Evolutionary conservation across 37 sponge, comb jelly and placozoan species (phyloP).

Genomic region (Bolinopsis microptera): DNA sequence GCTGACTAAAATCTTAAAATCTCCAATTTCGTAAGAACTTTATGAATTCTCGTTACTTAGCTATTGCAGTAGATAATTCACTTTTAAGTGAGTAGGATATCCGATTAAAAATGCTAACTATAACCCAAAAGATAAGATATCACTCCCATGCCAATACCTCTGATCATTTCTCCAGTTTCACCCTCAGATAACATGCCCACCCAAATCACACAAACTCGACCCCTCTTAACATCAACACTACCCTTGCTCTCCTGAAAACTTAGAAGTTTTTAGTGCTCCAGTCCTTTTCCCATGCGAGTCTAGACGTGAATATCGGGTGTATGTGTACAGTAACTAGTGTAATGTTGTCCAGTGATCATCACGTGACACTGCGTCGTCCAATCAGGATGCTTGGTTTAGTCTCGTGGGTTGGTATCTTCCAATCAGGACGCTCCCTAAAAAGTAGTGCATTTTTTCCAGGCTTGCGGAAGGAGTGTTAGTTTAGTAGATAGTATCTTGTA

Average conservation of each 20-base stretch:
- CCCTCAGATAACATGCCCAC: neutral
- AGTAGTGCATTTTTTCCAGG: neutral
- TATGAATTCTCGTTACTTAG: too few species aligned
- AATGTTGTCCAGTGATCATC: neutral
- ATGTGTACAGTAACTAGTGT: neutral
- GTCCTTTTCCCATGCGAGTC: neutral
- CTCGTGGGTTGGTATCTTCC: neutral
- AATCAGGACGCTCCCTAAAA: neutral
- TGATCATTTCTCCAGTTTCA: neutral
- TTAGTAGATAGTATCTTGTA: neutral
- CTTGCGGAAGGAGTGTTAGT: neutral
- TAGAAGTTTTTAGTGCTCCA: neutral
- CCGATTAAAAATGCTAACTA: too few species aligned
- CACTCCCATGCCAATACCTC: neutral
- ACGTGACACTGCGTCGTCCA: neutral
- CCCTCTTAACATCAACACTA: neutral
- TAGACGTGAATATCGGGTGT: too few species aligned
- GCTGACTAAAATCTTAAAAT: too few species aligned
- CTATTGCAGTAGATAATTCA: too few species aligned
- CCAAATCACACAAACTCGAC: too few species aligned
- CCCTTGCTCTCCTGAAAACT: neutral
- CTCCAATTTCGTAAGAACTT: too few species aligned
- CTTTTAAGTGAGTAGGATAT: too few species aligned
- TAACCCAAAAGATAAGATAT: too few species aligned
- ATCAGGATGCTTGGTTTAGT: neutral